Base-by-base conservation (phyloP, 1,140 invertebrate species). In the Rhysida immarginata region DNA sequence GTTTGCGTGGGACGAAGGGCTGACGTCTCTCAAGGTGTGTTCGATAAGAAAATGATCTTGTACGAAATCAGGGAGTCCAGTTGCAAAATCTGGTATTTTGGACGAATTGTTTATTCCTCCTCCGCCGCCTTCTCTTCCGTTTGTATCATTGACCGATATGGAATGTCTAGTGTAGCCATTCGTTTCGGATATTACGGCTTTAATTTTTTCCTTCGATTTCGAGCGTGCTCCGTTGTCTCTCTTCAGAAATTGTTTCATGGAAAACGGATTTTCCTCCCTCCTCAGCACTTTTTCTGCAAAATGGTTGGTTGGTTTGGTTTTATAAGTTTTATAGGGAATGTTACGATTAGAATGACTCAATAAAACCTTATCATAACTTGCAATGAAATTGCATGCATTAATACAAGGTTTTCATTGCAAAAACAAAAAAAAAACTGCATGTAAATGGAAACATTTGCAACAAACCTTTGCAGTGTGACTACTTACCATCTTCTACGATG, bases 211-310 rank as follows among this genome's bases (percentile, higher is more conserved):
- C 20, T 51, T 51, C 13, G 24, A 25, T 20, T 51, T 51, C 11
- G 49, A n/a, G n/a, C n/a, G n/a, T n/a, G n/a, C 14, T 11, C 49
- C 49, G 8, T 26, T 3, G 26, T 54, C 53, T 45, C 45, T 54
- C 23, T 54, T 54, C 25, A 54, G 26, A 54, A 54, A 54, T 20
- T 54, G 53, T 21, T 35, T 27, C 13, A 54, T 44, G n/a, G 53
- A 54, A 54, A 54, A 54, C 2, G 53, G 53, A 45, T 54, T 54
- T 43, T 54, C 53, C 45, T 54, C 53, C 45, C 53, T 5, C 25
- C 21, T 54, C 8, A n/a, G 3, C 2, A 16, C 23, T 53, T 53
- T 53, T 20, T 51, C 49, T 51, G 45, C 8, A 48, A 48, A 48
- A 13, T 18, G 23, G 11, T n/a, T n/a, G n/a, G n/a, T n/a, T n/a